Base-by-base conservation (phyloP, 1,140 invertebrate genomes). In the Sycophila sp. region DNA sequence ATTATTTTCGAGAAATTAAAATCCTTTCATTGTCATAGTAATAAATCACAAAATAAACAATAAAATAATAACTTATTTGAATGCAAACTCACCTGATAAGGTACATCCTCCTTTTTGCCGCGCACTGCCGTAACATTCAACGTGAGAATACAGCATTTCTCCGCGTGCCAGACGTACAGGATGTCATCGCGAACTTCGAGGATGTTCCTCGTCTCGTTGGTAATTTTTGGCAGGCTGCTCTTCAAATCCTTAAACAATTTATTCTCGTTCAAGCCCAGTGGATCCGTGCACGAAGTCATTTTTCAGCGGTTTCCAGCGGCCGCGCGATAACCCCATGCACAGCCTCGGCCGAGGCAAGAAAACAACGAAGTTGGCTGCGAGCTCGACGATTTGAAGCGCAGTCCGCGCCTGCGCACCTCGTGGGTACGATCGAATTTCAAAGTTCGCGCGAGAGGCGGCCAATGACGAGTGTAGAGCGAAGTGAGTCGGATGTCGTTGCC, bases 81-180 rank as follows among this genome's bases (percentile, higher is more conserved):
- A 55, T 53, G n/a, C n/a, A n/a, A n/a, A 76, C 77, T 85, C 83
- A 91, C 91, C 87, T 92, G 90, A 77, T 89, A 89, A 28, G 84
- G 77, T 13, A 88, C 83, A 64, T 87, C 84, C 30, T 85, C 80
- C 19, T 75, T 78, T 72, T 87, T 88, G 26, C 81, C 85, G 62
- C 88, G 86, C 30, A 88, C 81, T 26, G 87, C 86, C 69, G 89
- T 88, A 53, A 91, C 63, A 77, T 92, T 90, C 49, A 91, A 79
- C 47, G 87, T 87, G 67, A 89, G 83, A 56, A 91, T 84, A 81
- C 89, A 91, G 74, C 87, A 89, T 80, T 90, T 90, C 22, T 87
- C 80, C 2, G 87, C 85, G 77, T 89, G 88, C 91, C 91, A 92
- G 64, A 88, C 85, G 73, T 89, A 92, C 17, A 91, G 82, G 72